phyloP scores from a whole-genome alignment of 2,888 invertebrate genomes.

The Morpho helenor region DNA sequence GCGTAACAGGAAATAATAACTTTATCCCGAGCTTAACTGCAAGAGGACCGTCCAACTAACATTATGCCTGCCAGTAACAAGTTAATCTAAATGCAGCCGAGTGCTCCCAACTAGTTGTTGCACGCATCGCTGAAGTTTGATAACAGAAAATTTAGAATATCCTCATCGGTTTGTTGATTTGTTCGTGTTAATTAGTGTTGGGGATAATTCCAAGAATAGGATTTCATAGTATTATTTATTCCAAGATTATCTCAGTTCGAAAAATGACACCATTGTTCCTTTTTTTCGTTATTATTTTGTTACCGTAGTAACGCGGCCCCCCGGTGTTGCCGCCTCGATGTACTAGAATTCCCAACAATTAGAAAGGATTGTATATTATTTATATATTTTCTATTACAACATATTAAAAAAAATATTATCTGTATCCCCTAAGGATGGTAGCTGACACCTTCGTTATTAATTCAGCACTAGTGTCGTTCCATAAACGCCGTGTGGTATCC shows the following conservation, averaged over 20 bases:
- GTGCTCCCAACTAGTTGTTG: constrained; percentile 60
- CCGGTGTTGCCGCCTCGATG: too few species aligned
- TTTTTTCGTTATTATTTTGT: too few species aligned
- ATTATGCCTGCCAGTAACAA: constrained; percentile 77
- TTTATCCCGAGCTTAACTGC: constrained; percentile 70
- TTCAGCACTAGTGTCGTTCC: too few species aligned
- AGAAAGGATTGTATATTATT: constrained; percentile 36
- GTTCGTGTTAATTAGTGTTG: constrained; percentile 32
- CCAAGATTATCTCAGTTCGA: too few species aligned
- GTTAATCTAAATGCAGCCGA: constrained; percentile 76
- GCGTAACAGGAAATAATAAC: constrained; percentile 77
- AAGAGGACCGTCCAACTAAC: constrained; percentile 72
- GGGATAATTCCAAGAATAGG: too few species aligned
- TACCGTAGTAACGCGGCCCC: too few species aligned
- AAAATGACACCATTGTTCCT: too few species aligned
- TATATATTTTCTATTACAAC: neutral
- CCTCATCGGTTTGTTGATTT: constrained; percentile 40
- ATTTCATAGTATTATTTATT: too few species aligned
- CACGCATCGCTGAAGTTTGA: constrained; percentile 71
- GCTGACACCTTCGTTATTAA: too few species aligned
- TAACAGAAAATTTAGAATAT: constrained; percentile 63
- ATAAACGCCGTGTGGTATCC: too few species aligned
- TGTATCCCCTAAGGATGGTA: neutral
- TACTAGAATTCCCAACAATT: too few species aligned
- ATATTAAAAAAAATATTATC: neutral